Evolutionary conservation across 2,113 vertebrate species (phyloP).

Genomic region (Thoracochromis brauschi): DNA sequence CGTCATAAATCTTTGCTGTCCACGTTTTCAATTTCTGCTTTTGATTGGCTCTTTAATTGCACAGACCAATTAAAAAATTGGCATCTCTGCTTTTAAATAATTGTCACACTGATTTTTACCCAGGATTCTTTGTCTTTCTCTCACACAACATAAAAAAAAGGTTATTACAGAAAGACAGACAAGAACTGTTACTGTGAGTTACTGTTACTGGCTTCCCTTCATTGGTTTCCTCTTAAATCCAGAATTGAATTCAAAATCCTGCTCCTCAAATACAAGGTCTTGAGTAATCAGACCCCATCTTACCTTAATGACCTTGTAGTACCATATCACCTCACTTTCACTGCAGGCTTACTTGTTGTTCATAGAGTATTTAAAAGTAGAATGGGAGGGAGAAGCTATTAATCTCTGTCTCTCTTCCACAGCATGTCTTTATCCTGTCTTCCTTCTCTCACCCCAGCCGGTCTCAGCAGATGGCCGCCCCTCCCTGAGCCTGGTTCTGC

Average conservation of each 20-base stretch:
- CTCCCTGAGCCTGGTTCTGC: too few species aligned
- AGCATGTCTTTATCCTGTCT: neutral
- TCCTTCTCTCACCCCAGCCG: neutral
- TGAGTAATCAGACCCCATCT: neutral
- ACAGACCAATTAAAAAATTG: neutral
- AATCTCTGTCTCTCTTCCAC: neutral
- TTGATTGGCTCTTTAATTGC: neutral
- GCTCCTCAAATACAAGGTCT: neutral
- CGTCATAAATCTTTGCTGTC: neutral
- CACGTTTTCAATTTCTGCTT: neutral
- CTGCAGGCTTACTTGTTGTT: neutral
- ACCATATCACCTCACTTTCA: neutral
- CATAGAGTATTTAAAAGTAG: neutral
- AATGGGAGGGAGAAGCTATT: neutral
- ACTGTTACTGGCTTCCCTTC: neutral
- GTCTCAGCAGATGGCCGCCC: neutral
- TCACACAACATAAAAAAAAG: neutral
- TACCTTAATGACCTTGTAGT: neutral
- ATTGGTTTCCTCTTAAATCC: neutral
- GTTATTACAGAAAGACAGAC: neutral
- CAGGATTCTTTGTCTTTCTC: neutral
- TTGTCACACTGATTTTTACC: neutral
- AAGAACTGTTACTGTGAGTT: neutral
- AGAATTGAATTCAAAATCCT: neutral
- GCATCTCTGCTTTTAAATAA: neutral